phyloP scores from a whole-genome alignment of 2,797 vertebrate genomes.

The Arnoldichthys spilopterus region DNA sequence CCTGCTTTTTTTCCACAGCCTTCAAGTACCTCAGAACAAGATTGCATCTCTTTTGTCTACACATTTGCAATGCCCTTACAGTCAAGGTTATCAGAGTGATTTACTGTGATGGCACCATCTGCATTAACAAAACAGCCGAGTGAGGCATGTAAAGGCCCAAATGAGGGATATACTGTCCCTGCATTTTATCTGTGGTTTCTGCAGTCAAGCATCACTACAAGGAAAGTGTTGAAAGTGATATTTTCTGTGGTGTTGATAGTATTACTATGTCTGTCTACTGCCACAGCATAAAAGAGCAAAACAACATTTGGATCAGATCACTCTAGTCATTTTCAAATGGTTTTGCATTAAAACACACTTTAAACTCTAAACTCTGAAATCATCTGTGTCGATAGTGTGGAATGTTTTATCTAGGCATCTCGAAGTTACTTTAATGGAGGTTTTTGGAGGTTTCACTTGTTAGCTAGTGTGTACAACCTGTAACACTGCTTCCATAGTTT shows the following conservation, averaged over 20 bases:
- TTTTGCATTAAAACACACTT: not conserved
- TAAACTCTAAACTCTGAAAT: not conserved
- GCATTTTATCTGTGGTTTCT: slow-evolving; percentile 12
- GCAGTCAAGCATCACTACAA: slow-evolving; percentile 28
- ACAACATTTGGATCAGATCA: not conserved
- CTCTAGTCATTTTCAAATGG: not conserved
- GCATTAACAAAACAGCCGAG: not conserved
- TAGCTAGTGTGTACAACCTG: not conserved
- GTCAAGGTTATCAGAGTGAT: slow-evolving; percentile 42
- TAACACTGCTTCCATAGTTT: not conserved
- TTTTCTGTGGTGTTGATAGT: slow-evolving; percentile 45
- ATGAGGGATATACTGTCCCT: slow-evolving; percentile 18
- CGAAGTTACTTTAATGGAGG: not conserved
- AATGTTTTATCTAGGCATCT: not conserved
- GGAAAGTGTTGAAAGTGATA: slow-evolving; percentile 39
- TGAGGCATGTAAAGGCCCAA: slow-evolving; percentile 20
- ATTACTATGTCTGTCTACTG: slow-evolving; percentile 1
- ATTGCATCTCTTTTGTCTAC: slow-evolving; percentile 41
- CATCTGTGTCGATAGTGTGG: no score
- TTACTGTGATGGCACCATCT: slow-evolving; percentile 38
- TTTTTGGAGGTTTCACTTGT: not conserved
- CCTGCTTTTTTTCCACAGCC: slow-evolving; percentile 2
- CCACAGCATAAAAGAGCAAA: not conserved
- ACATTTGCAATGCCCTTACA: slow-evolving; percentile 21
- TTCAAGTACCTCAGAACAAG: slow-evolving; percentile 39